A percentile compares a stretch with the other conserved stretches of the same genome.
Conservation (phyloP, 2,888 invertebrate genomes). For the Nasonia oneida region DNA sequence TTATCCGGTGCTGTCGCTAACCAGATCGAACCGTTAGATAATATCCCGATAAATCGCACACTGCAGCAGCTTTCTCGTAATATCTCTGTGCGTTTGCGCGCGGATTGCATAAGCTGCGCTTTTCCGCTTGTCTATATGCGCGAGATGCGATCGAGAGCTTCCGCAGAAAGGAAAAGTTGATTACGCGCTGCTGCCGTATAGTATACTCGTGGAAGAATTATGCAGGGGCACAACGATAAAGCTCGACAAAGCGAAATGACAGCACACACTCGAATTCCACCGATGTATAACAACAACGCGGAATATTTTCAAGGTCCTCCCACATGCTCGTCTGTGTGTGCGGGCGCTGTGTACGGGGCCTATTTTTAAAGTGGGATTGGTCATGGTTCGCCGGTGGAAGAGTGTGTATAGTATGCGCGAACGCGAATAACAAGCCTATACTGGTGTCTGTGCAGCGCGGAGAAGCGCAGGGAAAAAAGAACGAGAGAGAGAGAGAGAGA, state of each 20-base stretch:
- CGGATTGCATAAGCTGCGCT: neutral
- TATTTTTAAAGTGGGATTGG: slow-evolving; percentile 63
- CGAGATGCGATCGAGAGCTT: no score
- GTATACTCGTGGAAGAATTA: neutral
- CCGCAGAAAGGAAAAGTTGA: no score
- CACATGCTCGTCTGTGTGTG: neutral
- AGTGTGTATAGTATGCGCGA: neutral
- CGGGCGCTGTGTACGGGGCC: neutral
- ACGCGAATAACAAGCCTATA: slow-evolving; percentile 22
- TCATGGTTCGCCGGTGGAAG: slow-evolving; percentile 58
- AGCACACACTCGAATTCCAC: neutral
- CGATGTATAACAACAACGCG: neutral
- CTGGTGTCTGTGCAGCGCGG: neutral
- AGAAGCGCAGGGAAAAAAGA: slow-evolving; percentile 5
- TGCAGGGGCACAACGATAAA: neutral
- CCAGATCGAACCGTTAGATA: slow-evolving; percentile 27
- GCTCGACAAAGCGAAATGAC: neutral
- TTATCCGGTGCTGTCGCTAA: neutral
- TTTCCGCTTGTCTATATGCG: no score
- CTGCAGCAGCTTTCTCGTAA: neutral
- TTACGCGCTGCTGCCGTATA: no score
- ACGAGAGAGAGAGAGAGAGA: neutral
- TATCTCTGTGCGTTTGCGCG: neutral
- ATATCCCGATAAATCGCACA: neutral
- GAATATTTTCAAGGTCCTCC: slow-evolving; percentile 51